Conservation (phyloP, 1,140 invertebrate species). For the Bemisia tabaci region DNA sequence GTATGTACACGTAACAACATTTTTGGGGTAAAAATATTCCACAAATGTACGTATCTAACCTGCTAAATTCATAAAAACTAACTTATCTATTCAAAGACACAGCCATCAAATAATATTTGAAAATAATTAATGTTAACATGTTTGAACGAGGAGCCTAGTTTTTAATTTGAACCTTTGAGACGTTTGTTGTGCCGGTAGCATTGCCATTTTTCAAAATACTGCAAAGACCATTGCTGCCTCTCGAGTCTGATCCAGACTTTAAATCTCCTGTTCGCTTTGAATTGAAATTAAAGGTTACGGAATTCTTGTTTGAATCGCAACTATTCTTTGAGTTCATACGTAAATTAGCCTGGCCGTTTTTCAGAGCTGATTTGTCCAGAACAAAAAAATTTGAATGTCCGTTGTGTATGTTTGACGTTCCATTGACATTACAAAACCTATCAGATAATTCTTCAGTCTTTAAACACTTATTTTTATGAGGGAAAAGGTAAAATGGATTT, state of each 20-base stretch:
- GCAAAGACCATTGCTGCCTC: background rate
- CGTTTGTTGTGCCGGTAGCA: background rate
- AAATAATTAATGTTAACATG: background rate
- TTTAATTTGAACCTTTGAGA: background rate
- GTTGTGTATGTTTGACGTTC: background rate
- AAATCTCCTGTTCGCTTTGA: background rate
- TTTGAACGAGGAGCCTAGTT: background rate
- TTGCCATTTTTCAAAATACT: background rate
- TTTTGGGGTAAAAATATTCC: background rate
- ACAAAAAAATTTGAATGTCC: background rate
- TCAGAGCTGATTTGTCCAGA: background rate
- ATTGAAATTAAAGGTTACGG: background rate
- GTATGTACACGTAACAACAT: background rate
- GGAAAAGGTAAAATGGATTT: conserved; percentile 15
- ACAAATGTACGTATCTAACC: background rate
- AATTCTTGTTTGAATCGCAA: background rate
- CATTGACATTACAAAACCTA: background rate
- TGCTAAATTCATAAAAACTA: too few relatives aligned
- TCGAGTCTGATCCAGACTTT: background rate
- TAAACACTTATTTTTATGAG: conserved; percentile 3
- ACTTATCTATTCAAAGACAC: background rate
- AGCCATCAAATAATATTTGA: background rate
- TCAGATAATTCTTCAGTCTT: background rate
- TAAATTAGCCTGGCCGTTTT: background rate
- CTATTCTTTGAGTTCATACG: background rate